These are phyloP conservation scores for Baronia brevicornis DNA, from an alignment of 2,888 invertebrate genomes.

Conservation along the genomic window DNA sequence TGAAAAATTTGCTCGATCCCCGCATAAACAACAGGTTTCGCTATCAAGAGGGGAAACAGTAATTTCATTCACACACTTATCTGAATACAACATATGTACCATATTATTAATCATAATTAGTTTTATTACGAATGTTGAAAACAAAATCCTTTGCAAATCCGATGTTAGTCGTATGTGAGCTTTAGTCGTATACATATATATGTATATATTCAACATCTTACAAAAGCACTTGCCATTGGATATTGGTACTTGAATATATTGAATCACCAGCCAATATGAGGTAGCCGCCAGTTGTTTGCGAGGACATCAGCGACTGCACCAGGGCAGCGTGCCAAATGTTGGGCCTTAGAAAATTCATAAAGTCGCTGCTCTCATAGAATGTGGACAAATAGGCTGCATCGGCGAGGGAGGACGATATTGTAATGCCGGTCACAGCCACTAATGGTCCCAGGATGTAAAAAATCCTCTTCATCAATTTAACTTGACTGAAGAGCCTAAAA, in stretches of 20 bases:
- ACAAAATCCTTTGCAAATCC: too few relatives aligned
- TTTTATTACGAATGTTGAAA: too few relatives aligned
- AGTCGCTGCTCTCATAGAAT: conserved; percentile 29
- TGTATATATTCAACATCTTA: conserved; percentile 1
- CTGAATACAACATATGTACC: too few relatives aligned
- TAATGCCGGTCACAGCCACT: conserved; percentile 30
- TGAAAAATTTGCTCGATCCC: too few relatives aligned
- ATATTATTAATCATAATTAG: too few relatives aligned
- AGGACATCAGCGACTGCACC: conserved; percentile 45
- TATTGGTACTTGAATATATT: conserved; percentile 45
- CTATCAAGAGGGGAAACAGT: too few relatives aligned
- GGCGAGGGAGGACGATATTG: conserved; percentile 32
- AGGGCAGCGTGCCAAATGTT: conserved; percentile 49
- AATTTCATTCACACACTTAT: too few relatives aligned
- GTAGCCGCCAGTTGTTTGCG: conserved; percentile 54
- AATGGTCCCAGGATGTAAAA: conserved; percentile 41
- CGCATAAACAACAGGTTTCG: too few relatives aligned
- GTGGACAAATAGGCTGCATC: conserved; percentile 23
- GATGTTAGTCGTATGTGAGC: too few relatives aligned
- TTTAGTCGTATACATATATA: too few relatives aligned
- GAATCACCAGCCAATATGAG: conserved; percentile 49
- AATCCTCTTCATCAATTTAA: conserved; percentile 52
- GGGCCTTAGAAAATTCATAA: conserved; percentile 37
- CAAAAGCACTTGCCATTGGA: conserved; percentile 43
- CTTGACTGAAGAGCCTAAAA: conserved; percentile 54